Base-by-base conservation (phyloP, 2,797 vertebrate species). In the Tauraco hartlaubi region DNA sequence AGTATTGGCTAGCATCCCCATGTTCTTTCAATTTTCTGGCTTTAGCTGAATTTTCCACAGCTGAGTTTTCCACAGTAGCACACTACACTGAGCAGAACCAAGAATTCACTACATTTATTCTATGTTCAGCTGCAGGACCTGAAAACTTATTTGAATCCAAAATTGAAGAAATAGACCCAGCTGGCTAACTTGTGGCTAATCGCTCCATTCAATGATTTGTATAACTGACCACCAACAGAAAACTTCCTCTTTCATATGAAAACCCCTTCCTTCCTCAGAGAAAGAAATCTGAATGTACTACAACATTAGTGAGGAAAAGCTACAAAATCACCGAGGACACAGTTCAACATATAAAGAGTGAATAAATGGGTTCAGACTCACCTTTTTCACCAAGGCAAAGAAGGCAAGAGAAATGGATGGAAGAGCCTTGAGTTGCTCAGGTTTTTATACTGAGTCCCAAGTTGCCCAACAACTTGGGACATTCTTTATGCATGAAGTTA, bases 361-460 rank as follows among this genome's bases (percentile, higher is more conserved):
- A 81, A 72, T 7, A 56, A 83, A 88, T 1, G 8, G 4, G 4
- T 84, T 69, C n/a, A 31, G 19, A 83, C 96, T 86, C 85, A 96
- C 96, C 96, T 63, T 59, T 13, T 9, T 84, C 86, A 64, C 73
- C 7, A 18, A 29, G 59, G 85, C 68, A 63, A 69, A 71, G 85
- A 19, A 37, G 5, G 44, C 29, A 88, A 59, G 76, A 90, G 75
- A 62, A 95, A 35, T 67, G 92, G 19, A 66, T 93, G 85, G 74
- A 69, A 73, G 51, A 82, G 21, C 15, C 41, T 43, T 16, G 63
- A 73, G 58, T n/a, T 46, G 55, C 78, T 87, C 81, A 35, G 74
- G 87, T 73, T 96, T 96, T 94, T 96, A 96, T 96, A 96, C 67
- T 1, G 2, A 78, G 15, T 21, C 39, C 58, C 33, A 92, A n/a